phyloP scores from a whole-genome alignment of 1,140 invertebrate species.

The Neotoxoptera formosana region DNA sequence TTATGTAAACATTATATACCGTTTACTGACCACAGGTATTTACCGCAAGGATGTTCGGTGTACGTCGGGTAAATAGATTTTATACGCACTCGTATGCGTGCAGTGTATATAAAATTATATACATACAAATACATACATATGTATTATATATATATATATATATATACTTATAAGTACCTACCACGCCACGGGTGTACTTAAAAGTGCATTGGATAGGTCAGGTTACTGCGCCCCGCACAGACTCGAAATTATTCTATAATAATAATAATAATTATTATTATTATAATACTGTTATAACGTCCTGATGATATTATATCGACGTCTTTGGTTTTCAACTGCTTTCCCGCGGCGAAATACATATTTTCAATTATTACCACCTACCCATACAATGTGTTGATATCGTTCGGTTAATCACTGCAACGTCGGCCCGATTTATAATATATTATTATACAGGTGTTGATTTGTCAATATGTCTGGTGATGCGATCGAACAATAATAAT shows the following conservation, averaged over 20 bases:
- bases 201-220: background rate
- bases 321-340: background rate
- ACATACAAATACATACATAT: background rate
- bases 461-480: background rate
- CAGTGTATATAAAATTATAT: background rate
- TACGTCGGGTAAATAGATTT: background rate
- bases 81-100: background rate
- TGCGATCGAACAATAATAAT: too few species aligned
- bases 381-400: background rate
- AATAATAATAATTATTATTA: too few species aligned
- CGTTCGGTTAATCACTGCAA: background rate
- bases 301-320: background rate
- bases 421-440: too few species aligned
- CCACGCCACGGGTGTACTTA: background rate
- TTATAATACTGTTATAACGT: background rate
- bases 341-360: background rate
- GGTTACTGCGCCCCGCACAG: background rate
- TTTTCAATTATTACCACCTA: background rate
- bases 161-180: background rate
- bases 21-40: background rate
- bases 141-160: background rate
- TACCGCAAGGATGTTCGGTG: background rate
- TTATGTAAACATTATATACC: slow-evolving; percentile 18
- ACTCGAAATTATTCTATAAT: background rate
- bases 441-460: background rate